These are phyloP conservation scores for Drosophila rubida DNA, from an alignment of 2,888 invertebrate species.

Conservation along the genomic window DNA sequence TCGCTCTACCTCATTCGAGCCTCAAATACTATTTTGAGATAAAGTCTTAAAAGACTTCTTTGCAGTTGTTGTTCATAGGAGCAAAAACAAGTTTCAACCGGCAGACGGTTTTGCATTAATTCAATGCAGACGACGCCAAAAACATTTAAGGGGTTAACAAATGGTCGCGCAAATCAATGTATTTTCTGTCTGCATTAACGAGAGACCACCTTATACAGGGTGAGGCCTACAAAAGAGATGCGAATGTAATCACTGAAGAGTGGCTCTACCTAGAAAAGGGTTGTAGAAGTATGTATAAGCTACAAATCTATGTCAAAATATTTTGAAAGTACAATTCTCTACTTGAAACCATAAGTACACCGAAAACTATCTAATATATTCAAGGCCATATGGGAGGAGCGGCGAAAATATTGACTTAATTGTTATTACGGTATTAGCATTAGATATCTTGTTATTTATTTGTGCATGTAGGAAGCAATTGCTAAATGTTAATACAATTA, in stretches of 20 bases:
- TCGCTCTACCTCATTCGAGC: not conserved
- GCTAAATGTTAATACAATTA: conserved; percentile 35
- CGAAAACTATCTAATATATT: not conserved
- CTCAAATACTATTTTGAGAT: conserved; percentile 9
- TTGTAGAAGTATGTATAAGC: too few species aligned
- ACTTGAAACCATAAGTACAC: not conserved
- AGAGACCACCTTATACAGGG: conserved; percentile 29
- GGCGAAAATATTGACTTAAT: conserved; percentile 15
- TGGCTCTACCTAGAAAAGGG: not conserved
- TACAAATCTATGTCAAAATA: not conserved
- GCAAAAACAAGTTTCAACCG: conserved; percentile 41
- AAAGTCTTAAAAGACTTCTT: conserved; percentile 19
- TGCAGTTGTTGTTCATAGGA: conserved; percentile 22
- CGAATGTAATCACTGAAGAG: not conserved
- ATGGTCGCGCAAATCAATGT: conserved; percentile 29
- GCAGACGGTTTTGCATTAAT: conserved; percentile 22
- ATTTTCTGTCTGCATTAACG: conserved; percentile 18
- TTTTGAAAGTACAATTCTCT: not conserved
- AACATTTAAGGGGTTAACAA: conserved; percentile 56
- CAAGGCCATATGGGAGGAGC: not conserved
- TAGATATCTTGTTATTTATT: not conserved
- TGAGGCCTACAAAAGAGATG: not conserved
- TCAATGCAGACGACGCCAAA: conserved; percentile 54
- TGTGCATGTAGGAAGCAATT: conserved; percentile 39
- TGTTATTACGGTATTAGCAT: conserved; percentile 1